Base-by-base conservation (phyloP, 2,113 vertebrate species). In the Phylloscopus trochiloides region DNA sequence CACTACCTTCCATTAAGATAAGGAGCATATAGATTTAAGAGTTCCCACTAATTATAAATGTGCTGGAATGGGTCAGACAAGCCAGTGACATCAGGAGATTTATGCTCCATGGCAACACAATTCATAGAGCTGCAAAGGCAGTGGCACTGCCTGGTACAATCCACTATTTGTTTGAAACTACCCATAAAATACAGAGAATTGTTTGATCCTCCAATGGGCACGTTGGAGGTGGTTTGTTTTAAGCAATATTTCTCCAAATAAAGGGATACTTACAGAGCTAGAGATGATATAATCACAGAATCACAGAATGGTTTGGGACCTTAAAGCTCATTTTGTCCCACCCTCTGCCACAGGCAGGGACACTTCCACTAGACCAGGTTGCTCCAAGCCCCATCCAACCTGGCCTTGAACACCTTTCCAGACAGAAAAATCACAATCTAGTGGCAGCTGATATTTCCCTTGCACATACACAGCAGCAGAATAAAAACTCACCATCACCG, bases 201-300 rank as follows among this genome's bases (percentile, higher is more conserved):
- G 26, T 20, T 40, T 68, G 7, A 63, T 48, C 61, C 43, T 4
- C 20, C 17, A 57, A 38, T 15, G 9, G 38, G 75, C 17, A 59
- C 0, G 0, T 2, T 38, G 14, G 20, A 43, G 6, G 31, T 58
- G 4, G 17, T 14, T 68, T 81, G n/a, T 48, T 90, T 83, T 26
- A 70, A 61, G 59, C 21, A 66, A 2, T 5, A 25, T 57, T 88
- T 68, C 63, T 65, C 43, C 54, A 83, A 12, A 31, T 76, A 20
- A 76, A 76, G 17, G 3, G 24, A 74, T 63, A 9, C 3, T 74
- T 50, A 40, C 9, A 78, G 43, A 55, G 45, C 1, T 7, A 19
- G 16, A 79, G 54, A 54, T 48, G 7, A 75, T 4, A 40, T 40
- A 40, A 40, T 40, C 40, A 40, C 40, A 40, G 40, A 40, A 40